Evolutionary conservation across 2,113 vertebrate species (phyloP).

Genomic region (Pangasianodon gigas): DNA sequence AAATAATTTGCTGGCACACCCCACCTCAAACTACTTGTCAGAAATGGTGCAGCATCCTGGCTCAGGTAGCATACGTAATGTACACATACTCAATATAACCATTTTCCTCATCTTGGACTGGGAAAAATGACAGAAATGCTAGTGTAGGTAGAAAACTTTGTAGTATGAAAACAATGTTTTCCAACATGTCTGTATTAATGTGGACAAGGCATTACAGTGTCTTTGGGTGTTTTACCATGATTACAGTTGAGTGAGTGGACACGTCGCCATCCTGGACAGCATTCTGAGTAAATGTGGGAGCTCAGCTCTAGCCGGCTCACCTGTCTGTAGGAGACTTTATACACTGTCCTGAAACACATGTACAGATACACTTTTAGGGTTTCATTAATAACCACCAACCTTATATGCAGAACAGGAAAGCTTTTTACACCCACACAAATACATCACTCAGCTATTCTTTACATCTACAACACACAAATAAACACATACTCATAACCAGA

Average conservation of each 20-base stretch:
- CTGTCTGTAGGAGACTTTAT: conserved; percentile 81
- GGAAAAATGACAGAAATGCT: background rate
- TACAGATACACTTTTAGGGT: background rate
- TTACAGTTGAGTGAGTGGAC: conserved; percentile 73
- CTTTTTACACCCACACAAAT: background rate
- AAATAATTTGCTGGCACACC: background rate
- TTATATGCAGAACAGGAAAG: background rate
- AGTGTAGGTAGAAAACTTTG: background rate
- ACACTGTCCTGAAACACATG: conserved; percentile 78
- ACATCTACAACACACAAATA: background rate
- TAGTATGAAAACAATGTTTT: background rate
- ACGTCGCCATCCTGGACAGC: conserved; percentile 87
- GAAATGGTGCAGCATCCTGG: too few species aligned
- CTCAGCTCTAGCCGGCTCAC: conserved; percentile 58
- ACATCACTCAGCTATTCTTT: background rate
- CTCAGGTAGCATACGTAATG: too few species aligned
- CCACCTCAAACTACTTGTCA: background rate
- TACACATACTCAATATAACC: too few species aligned
- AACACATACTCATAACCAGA: background rate
- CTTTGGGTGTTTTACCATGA: conserved; percentile 73
- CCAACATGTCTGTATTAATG: background rate
- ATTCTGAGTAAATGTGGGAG: conserved; percentile 64
- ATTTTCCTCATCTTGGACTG: background rate
- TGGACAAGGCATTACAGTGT: background rate
- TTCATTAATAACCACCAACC: background rate